Evolutionary conservation across 1,140 invertebrate species (phyloP).

Genomic region (Camponotus floridanus): DNA sequence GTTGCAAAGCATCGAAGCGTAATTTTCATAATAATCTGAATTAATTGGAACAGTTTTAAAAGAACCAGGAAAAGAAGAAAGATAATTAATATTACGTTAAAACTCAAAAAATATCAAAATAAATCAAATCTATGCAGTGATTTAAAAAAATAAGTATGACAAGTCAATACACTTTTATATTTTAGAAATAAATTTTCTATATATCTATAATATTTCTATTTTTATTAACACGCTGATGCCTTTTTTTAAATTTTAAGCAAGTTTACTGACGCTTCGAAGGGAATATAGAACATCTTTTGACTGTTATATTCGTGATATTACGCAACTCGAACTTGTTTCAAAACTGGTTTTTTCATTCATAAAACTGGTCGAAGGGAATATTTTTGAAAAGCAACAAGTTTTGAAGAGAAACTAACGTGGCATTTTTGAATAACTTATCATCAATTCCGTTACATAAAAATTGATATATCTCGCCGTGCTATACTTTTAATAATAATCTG

Average conservation of each 20-base stretch:
- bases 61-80: neutral
- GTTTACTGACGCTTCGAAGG: neutral
- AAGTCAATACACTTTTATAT: neutral
- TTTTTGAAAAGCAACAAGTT: constrained; percentile 36
- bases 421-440: neutral
- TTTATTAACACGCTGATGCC: neutral
- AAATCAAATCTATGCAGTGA: neutral
- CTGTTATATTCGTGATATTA: neutral
- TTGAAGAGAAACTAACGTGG: neutral
- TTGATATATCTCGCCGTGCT: neutral
- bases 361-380: constrained; percentile 19
- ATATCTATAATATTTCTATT: neutral
- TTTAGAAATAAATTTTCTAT: neutral
- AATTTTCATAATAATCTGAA: constrained; percentile 28
- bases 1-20: constrained; percentile 42
- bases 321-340: neutral
- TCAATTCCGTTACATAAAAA: constrained; percentile 39
- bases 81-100: neutral
- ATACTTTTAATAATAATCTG: constrained; percentile 17
- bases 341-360: constrained; percentile 23
- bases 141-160: neutral
- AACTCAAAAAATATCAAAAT: neutral
- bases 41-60: neutral
- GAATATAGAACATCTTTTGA: neutral
- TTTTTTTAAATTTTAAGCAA: neutral